Evolutionary conservation across 2,797 vertebrate genomes (phyloP), one percentile per base, ranked within the genome.

Genomic region (Pseudochirops cupreus): DNA sequence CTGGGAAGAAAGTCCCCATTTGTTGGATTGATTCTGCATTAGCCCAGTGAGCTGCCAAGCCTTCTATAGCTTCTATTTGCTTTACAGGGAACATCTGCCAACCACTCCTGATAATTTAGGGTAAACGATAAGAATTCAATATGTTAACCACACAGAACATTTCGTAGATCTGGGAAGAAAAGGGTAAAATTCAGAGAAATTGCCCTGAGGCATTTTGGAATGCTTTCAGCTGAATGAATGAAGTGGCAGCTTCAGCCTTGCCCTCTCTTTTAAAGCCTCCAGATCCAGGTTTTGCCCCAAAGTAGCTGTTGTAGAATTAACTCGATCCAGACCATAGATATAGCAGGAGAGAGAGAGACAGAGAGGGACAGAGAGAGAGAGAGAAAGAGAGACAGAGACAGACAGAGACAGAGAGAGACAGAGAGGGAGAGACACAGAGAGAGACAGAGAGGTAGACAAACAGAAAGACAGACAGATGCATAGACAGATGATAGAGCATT

Each of bases 101-200:
- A 82, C 18, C 67, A 82, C n/a, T 82, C 67, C 7, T 39, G n/a
- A 67, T n/a, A 95, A 92, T 91, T 58, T 90, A 55, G 94, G 18
- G 31, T 50, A n/a, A 89, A 28, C 46, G 93, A 5, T 89, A 46
- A 94, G 13, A 91, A 93, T n/a, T 91, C 46, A 58, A 39, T 89
- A 4, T 29, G 92, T 50, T 94, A 90, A 58, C n/a, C 39, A 90
- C n/a, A 90, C 1, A 82, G 28, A 52, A 93, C 56, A 90, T 21
- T 93, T 74, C 94, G 24, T 12, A 28, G 13, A 52, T 39, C 55
- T 56, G 55, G 28, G 29, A 0, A 9, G 55, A 10, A 3, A 31
- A 39, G 1, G 62, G 50, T n/a, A 33, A 90, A 87, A 92, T 96
- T 95, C 92, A 93, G 59, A 53, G 91, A 94, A 96, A 95, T 91